Conservation (phyloP, 2,888 invertebrate species). For the Aromia moschata region DNA sequence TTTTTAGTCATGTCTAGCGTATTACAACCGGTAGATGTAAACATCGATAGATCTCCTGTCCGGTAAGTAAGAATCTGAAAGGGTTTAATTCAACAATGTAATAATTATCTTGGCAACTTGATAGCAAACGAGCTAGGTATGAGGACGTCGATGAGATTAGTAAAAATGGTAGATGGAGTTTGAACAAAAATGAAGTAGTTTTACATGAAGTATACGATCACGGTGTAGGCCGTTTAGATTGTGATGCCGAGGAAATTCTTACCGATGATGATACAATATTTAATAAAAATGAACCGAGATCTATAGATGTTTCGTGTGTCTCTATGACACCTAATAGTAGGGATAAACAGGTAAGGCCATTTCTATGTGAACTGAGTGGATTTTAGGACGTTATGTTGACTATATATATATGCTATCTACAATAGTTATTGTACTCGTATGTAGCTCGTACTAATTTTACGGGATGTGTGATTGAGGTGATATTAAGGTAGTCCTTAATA, state of each 20-base stretch:
- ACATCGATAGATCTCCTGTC: constrained; percentile 53
- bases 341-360: constrained; percentile 49
- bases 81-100: constrained; percentile 15
- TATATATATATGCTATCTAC: no score
- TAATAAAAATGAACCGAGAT: constrained; percentile 45
- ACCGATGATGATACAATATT: constrained; percentile 50
- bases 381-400: no score
- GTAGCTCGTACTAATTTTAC: no score
- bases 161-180: constrained; percentile 51
- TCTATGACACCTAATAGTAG: constrained; percentile 51
- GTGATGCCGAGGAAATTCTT: constrained; percentile 53
- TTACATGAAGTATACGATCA: constrained; percentile 67
- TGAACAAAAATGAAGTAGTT: constrained; percentile 58
- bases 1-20: constrained; percentile 42
- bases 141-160: constrained; percentile 36
- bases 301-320: constrained; percentile 50
- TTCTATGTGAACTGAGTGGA: no score
- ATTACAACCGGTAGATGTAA: constrained; percentile 51
- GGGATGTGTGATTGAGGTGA: no score
- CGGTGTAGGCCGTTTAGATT: constrained; percentile 69
- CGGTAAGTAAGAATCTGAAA: constrained; percentile 47
- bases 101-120: constrained; percentile 21
- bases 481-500: no score
- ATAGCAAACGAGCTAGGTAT: constrained; percentile 58
- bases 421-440: no score